A percentile compares a stretch with the other conserved stretches of the same genome.
Evolutionary conservation across 2,113 vertebrate genomes (phyloP).

Genomic region (Nicator chloris): DNA sequence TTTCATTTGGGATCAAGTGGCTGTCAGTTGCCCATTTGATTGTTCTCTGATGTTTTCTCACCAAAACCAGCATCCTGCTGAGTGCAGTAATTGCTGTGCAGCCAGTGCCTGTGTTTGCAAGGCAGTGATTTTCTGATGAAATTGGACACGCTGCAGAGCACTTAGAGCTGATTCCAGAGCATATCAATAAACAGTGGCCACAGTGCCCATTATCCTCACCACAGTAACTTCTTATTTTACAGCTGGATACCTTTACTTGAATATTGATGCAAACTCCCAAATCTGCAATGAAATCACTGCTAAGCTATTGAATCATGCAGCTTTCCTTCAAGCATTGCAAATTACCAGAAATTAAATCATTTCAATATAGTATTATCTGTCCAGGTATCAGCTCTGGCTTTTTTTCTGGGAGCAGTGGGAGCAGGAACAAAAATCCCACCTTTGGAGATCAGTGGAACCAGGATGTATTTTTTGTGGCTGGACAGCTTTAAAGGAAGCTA

Average conservation of each 20-base stretch:
- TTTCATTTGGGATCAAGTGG: background rate
- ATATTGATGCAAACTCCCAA: background rate
- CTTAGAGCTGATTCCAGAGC: background rate
- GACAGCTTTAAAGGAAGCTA: background rate
- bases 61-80: background rate
- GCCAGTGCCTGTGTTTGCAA: background rate
- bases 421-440: background rate
- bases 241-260: background rate
- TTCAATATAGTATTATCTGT: background rate
- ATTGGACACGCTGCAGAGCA: background rate
- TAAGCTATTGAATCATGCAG: slow-evolving; percentile 1
- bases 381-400: background rate
- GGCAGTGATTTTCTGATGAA: background rate
- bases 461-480: background rate
- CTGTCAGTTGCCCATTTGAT: background rate
- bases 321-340: background rate
- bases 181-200: background rate
- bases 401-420: background rate
- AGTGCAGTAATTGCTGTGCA: background rate
- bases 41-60: background rate
- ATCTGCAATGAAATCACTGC: background rate
- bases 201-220: background rate
- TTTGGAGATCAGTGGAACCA: background rate
- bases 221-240: background rate
- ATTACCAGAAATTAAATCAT: background rate